Evolutionary conservation across 2,888 invertebrate species (phyloP).

Genomic region (Drosophila leonis): DNA sequence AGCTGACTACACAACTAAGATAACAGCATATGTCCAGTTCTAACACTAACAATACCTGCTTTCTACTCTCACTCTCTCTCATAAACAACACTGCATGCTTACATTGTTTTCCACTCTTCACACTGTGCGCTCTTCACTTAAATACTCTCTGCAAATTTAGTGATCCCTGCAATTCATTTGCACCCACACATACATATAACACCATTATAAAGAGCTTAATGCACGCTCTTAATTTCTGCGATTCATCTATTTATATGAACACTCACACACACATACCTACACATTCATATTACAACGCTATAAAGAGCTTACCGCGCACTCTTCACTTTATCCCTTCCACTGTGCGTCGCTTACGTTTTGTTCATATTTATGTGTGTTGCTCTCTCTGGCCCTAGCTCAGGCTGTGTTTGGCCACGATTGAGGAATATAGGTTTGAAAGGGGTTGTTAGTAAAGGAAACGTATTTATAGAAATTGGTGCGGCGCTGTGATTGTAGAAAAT

Average conservation of each 20-base stretch:
- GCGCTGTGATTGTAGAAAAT: no score
- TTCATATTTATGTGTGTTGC: slow-evolving; percentile 13
- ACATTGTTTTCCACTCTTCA: neutral
- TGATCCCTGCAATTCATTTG: slow-evolving; percentile 12
- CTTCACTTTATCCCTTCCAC: neutral
- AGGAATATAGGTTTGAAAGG: no score
- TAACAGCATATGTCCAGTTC: neutral
- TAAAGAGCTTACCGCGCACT: slow-evolving; percentile 5
- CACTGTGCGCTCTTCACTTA: slow-evolving; percentile 28
- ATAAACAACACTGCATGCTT: neutral
- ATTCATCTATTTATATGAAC: neutral
- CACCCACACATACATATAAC: slow-evolving; percentile 1
- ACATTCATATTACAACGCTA: neutral
- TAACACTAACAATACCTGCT: neutral
- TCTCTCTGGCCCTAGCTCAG: slow-evolving; percentile 7
- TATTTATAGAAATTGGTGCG: no score
- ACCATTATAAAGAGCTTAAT: slow-evolving; percentile 5
- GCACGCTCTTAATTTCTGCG: slow-evolving; percentile 3
- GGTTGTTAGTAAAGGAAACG: no score
- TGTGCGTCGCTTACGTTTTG: slow-evolving; percentile 2
- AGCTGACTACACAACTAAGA: neutral
- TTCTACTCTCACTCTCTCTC: neutral
- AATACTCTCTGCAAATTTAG: slow-evolving; percentile 5
- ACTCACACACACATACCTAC: neutral
- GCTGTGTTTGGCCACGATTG: no score